Base-by-base conservation (phyloP, 2,113 vertebrate species). In the Oreocharis arfaki region DNA sequence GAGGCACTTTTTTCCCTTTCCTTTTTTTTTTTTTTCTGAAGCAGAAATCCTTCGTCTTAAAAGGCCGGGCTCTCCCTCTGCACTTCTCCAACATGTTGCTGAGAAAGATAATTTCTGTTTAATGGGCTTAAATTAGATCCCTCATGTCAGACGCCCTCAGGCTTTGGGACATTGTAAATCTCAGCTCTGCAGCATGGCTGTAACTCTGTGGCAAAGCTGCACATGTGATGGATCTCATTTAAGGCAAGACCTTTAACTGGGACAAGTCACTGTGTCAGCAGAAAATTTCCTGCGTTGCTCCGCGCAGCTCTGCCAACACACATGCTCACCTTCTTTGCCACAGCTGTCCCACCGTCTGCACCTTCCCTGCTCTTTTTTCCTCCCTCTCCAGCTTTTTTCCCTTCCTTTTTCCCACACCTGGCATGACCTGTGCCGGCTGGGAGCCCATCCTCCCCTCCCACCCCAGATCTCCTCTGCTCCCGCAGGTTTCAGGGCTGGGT, bases 401-500 rank as follows among this genome's bases (percentile, higher is more conserved):
- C 6, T 46, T 28, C 47, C 84, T 61, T 74, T 83, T 92, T 28
- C 67, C 59, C 60, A 57, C 33, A 35, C 16, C 22, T 61, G 63
- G 55, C 67, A 57, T 63, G 77, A 70, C 52, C 84, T 1, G 2
- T 37, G 50, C 42, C 2, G 1, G n/a, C 23, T 3, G 4, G 49
- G 30, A 19, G 20, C 78, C 65, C 52, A 55, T 73, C 81, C 77
- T 91, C 60, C 50, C 46, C 60, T 92, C 67, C 55, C 55, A 37
- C 42, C 37, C 83, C 65, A 52, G 60, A 21, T 42, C 42, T 82
- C 56, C 74, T 92, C 57, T 47, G 61, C 71, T 92, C 91, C 86
- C 14, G 5, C 84, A 69, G 80, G 93, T 96, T 93, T 95, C 96
- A 57, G 95, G 93, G 83, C 76, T 90, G 89, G 96, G 91, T 83